Base-by-base conservation (phyloP, 2,888 invertebrate species). In the Helleia helle region DNA sequence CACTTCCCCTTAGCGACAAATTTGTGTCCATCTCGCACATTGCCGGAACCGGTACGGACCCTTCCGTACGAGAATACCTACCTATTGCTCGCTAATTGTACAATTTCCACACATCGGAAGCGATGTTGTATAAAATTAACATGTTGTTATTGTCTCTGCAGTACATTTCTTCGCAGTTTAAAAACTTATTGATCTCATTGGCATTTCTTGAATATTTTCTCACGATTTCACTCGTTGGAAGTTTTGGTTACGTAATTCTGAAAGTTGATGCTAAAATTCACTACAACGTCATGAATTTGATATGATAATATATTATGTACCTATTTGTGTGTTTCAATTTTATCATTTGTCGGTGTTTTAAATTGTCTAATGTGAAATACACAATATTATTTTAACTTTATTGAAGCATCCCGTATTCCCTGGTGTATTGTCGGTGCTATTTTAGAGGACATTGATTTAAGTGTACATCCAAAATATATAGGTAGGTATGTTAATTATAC, bases 1-100 rank as follows among this genome's bases (percentile, higher is more conserved):
- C 53, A 58, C 60, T 72, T 71, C 72, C 70, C 77, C 71, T 68
- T 71, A 54, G 61, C 62, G 58, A 70, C 67, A 56, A 46, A 48
- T 59, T 66, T 72, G 34, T 75, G 71, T 73, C 57, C 60, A 55
- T 61, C 54, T 51, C 47, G 44, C 44, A 44, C 48, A 66, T 77
- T 76, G 76, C 52, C 22, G 17, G 27, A 47, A 49, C 56, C 52
- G 53, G 54, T 53, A 46, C 14, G n/a, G 29, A 63, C 68, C 71
- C 67, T 73, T 74, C 41, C 36, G 30, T 42, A 13, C 11, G 30
- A 30, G 24, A 31, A 30, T 22, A n/a, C 1, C 22, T 24, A 8
- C 24, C 7, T 30, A 31, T 24, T 15, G 8, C 25, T n/a, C 18
- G 17, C 50, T 56, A 49, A 66, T 70, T 68, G 64, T 70, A 22